Conservation (phyloP, 2,888 invertebrate genomes). For the Mesochorus sp. region DNA sequence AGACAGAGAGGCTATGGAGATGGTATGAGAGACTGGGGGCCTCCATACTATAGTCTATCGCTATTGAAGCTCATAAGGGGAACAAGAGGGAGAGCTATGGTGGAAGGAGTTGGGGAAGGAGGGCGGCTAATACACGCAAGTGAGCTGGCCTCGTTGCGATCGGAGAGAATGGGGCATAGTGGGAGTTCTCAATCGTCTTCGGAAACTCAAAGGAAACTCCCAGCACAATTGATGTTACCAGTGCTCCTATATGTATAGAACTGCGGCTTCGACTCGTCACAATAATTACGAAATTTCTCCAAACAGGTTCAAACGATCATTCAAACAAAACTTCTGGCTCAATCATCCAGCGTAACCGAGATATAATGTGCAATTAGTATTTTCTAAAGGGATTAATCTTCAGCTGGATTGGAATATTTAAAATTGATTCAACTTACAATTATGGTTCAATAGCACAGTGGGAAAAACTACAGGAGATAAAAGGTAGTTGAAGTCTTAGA, state of each 20-base stretch:
- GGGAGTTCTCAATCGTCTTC: conserved; percentile 68
- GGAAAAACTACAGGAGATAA: background rate
- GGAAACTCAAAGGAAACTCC: conserved; percentile 63
- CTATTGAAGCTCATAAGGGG: conserved; percentile 35
- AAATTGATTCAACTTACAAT: conserved; percentile 14
- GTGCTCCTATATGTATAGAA: background rate
- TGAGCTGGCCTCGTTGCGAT: conserved; percentile 25
- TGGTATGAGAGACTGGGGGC: conserved; percentile 36
- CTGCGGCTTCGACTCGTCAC: conserved; percentile 3
- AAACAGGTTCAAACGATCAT: background rate
- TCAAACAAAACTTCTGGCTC: background rate
- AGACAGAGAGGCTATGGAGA: conserved; percentile 49
- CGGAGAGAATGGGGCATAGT: background rate
- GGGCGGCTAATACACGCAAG: conserved; percentile 46
- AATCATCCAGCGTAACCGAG: background rate
- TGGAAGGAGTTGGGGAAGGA: no score
- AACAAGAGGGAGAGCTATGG: background rate
- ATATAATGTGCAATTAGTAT: conserved; percentile 4
- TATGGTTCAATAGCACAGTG: background rate
- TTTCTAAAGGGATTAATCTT: background rate
- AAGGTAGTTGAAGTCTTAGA: background rate
- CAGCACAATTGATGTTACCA: background rate
- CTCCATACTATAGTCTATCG: conserved; percentile 30
- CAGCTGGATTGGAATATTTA: background rate
- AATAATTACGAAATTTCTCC: conserved; percentile 25